These are phyloP conservation scores for Puntigrus tetrazona DNA, from an alignment of 2,113 vertebrate genomes.

Conservation along the genomic window DNA sequence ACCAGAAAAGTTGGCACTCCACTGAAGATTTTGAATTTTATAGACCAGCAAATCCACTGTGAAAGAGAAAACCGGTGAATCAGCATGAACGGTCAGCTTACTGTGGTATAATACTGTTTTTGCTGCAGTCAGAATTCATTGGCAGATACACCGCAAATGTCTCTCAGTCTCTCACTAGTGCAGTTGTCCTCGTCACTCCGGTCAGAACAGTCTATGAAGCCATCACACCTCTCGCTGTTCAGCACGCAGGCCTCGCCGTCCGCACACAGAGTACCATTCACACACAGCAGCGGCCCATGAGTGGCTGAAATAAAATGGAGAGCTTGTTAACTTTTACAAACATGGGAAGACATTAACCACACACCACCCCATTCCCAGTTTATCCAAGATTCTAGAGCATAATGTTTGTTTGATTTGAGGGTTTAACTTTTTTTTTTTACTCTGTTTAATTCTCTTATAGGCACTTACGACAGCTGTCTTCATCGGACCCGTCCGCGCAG, in stretches of 20 bases:
- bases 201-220: conserved; percentile 92
- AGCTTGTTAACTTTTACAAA: background rate
- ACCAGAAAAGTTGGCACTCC: conserved; percentile 86
- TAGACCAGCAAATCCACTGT: conserved; percentile 84
- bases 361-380: background rate
- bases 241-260: conserved; percentile 86
- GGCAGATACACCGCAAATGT: background rate
- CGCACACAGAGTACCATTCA: conserved; percentile 81
- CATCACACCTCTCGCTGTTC: conserved; percentile 84
- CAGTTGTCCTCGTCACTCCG: conserved; percentile 91
- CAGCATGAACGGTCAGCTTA: background rate
- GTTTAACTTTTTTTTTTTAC: background rate
- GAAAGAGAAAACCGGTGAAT: background rate
- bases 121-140: background rate
- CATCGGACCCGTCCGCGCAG: conserved; percentile 87
- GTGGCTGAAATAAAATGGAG: conserved; percentile 78
- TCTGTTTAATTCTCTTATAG: background rate
- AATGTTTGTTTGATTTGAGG: background rate
- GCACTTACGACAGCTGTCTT: conserved; percentile 88
- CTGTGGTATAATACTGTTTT: background rate
- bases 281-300: conserved; percentile 77
- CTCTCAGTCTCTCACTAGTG: conserved; percentile 72
- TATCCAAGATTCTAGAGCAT: background rate
- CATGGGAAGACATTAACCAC: background rate
- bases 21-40: conserved; percentile 96